Conservation (phyloP, 1,140 invertebrate genomes). For the Leptinotarsa undecemlineata region DNA sequence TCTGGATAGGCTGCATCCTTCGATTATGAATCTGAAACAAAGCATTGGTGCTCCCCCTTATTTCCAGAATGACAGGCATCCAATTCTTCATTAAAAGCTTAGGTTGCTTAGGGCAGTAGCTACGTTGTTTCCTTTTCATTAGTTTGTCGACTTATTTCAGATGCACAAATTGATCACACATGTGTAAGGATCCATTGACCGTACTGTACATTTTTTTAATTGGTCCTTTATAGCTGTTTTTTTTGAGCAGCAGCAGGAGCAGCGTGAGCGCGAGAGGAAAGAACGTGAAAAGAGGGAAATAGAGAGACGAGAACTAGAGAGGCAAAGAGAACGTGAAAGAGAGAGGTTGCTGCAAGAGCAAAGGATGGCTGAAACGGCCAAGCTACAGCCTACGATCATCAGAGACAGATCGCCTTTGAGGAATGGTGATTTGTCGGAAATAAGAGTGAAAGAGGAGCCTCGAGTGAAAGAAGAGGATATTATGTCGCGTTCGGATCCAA, state of each 20-base stretch:
- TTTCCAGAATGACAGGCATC: background rate
- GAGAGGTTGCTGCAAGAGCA: conserved; percentile 65
- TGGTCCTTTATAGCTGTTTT: background rate
- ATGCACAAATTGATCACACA: too few species aligned
- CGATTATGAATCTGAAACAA: too few species aligned
- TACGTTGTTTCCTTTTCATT: too few species aligned
- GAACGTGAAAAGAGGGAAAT: conserved; percentile 74
- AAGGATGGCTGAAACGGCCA: conserved; percentile 56
- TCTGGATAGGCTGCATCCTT: too few species aligned
- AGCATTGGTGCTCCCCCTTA: too few species aligned
- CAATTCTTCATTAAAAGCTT: background rate
- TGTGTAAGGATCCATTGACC: too few species aligned
- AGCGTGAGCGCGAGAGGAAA: conserved; percentile 67
- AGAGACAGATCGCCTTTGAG: conserved; percentile 71
- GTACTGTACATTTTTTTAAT: too few species aligned
- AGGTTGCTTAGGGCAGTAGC: too few species aligned
- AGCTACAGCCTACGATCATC: conserved; percentile 57
- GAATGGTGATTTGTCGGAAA: conserved; percentile 63
- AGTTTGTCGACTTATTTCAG: too few species aligned
- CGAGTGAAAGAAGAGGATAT: conserved; percentile 64
- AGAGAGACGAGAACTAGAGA: conserved; percentile 65
- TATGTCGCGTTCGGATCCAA: conserved; percentile 49
- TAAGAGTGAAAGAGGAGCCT: conserved; percentile 68
- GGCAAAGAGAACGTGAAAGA: conserved; percentile 56
- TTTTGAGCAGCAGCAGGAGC: conserved; percentile 58